These are phyloP conservation scores for Nesidiocoris tenuis DNA, from an alignment of 2,888 invertebrate species.

Conservation along the genomic window DNA sequence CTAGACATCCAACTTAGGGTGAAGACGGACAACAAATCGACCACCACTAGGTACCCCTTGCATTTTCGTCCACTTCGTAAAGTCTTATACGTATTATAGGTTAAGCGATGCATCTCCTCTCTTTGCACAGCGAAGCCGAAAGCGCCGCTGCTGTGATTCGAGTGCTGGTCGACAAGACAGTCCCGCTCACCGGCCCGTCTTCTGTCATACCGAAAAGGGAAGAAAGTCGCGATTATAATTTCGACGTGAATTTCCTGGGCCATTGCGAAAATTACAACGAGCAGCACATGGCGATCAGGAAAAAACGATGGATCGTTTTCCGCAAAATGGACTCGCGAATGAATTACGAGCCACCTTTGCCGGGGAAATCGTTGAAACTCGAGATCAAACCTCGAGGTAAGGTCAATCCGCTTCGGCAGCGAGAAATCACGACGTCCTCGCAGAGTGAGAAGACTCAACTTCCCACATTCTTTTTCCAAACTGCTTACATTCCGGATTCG, in stretches of 20 bases:
- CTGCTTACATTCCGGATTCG: neutral
- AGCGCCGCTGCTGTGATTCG: neutral
- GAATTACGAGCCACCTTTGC: slow-evolving; percentile 16
- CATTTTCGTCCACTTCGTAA: too few species aligned
- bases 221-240: slow-evolving; percentile 4
- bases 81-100: too few species aligned
- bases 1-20: slow-evolving; percentile 6
- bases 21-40: neutral
- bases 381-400: neutral
- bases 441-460: neutral
- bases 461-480: slow-evolving; percentile 22
- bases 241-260: slow-evolving; percentile 21
- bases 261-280: slow-evolving; percentile 23
- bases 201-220: slow-evolving; percentile 7
- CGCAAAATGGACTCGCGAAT: slow-evolving; percentile 13
- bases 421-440: neutral
- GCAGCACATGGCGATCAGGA: slow-evolving; percentile 22
- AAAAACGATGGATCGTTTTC: slow-evolving; percentile 17
- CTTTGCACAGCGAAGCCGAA: neutral
- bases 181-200: neutral
- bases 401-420: neutral
- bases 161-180: neutral
- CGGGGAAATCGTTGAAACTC: neutral
- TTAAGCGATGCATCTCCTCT: too few species aligned
- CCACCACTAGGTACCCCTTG: neutral